Evolutionary conservation across 2,888 invertebrate species (phyloP).

Genomic region (Dynastes grantii): DNA sequence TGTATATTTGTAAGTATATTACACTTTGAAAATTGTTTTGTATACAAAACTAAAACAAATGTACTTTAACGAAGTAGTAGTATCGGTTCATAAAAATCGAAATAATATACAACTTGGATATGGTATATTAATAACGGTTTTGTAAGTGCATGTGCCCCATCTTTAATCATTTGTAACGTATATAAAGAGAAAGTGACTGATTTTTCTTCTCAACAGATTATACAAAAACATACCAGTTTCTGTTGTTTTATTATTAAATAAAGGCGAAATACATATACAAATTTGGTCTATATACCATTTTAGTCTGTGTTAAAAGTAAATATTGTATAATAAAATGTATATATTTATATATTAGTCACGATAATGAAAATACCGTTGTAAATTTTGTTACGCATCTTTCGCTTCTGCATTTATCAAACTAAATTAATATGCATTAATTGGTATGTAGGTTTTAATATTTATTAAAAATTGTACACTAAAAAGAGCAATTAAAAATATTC

Average conservation of each 20-base stretch:
- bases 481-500: no score
- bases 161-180: slow-evolving; percentile 31
- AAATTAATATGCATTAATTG: no score
- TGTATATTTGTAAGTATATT: slow-evolving; percentile 42
- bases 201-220: slow-evolving; percentile 30
- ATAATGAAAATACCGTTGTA: slow-evolving; percentile 50
- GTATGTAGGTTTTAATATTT: no score
- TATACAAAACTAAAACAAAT: slow-evolving; percentile 31
- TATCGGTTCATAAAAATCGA: slow-evolving; percentile 26
- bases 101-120: slow-evolving; percentile 6
- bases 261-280: slow-evolving; percentile 36
- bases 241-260: slow-evolving; percentile 39
- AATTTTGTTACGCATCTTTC: slow-evolving; percentile 55
- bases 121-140: neutral
- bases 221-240: slow-evolving; percentile 28
- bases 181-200: slow-evolving; percentile 35
- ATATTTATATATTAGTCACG: slow-evolving; percentile 51
- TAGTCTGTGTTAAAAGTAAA: slow-evolving; percentile 52
- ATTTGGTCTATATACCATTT: slow-evolving; percentile 50
- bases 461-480: no score
- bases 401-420: slow-evolving; percentile 51
- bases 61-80: slow-evolving; percentile 15
- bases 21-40: slow-evolving; percentile 40
- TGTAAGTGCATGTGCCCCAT: slow-evolving; percentile 21
- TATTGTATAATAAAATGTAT: slow-evolving; percentile 52